Conservation (phyloP, 2,113 vertebrate species). For the Dicrurus megarhynchus region DNA sequence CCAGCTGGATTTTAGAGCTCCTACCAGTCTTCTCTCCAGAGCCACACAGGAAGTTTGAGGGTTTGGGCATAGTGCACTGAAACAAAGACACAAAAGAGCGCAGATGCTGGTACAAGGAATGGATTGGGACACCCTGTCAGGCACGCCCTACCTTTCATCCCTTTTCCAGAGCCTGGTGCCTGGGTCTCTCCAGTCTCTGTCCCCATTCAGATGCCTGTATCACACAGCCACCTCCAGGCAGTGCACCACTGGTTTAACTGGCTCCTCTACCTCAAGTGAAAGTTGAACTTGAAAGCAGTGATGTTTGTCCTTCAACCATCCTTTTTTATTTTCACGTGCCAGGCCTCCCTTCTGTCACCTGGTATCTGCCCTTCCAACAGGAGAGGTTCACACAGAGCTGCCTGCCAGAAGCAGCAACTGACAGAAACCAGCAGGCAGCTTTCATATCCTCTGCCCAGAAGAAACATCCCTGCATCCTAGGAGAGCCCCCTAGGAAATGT, state of each 20-base stretch:
- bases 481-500: not conserved
- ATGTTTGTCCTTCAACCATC: not conserved
- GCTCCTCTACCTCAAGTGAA: not conserved
- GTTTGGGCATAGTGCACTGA: not conserved
- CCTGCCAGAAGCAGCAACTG: not conserved
- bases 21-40: not conserved
- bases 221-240: not conserved
- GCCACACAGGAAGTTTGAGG: not conserved
- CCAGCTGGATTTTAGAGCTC: not conserved
- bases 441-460: not conserved
- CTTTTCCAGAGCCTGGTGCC: not conserved
- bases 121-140: not conserved
- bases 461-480: not conserved
- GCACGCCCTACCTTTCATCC: not conserved
- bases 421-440: not conserved
- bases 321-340: not conserved
- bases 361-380: not conserved
- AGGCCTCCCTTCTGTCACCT: not conserved
- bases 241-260: not conserved
- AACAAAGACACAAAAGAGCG: not conserved
- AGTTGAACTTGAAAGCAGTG: not conserved
- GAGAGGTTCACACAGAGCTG: not conserved
- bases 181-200: not conserved
- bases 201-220: not conserved
- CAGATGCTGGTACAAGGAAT: not conserved